These are phyloP conservation scores for Mylabris sibirica DNA, from an alignment of 2,888 invertebrate species.

Conservation along the genomic window DNA sequence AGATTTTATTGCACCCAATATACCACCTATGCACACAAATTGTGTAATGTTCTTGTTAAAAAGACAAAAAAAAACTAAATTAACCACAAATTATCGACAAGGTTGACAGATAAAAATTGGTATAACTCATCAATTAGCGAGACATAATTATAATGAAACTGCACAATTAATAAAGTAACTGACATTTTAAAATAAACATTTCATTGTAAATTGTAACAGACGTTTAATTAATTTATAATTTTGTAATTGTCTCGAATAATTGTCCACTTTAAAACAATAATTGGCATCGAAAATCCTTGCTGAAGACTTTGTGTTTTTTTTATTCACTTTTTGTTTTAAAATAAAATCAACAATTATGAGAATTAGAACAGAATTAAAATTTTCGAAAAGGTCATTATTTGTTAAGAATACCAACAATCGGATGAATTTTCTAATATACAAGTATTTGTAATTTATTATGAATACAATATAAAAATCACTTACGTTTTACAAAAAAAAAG, in stretches of 20 bases:
- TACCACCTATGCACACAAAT: not conserved
- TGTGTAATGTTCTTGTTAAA: not conserved
- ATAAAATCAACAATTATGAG: not conserved
- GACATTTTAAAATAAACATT: not conserved
- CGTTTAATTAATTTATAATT: not conserved
- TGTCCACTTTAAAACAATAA: not conserved
- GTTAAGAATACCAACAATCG: not conserved
- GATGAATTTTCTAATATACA: not conserved
- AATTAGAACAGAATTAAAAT: not conserved
- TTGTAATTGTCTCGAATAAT: not conserved
- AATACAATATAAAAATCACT: not conserved
- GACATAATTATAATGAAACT: not conserved
- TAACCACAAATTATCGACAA: not conserved
- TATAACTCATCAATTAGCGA: not conserved
- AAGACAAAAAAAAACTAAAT: not conserved
- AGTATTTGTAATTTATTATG: not conserved
- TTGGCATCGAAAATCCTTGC: not conserved
- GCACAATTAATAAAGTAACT: not conserved
- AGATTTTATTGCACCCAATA: conserved; percentile 4
- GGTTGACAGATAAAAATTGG: not conserved
- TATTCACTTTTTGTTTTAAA: not conserved
- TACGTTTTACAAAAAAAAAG: conserved; percentile 12
- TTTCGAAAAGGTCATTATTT: not conserved
- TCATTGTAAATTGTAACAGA: not conserved
- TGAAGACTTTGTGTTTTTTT: not conserved